Conservation (phyloP, 2,888 invertebrate species). For the Acronicta psi region DNA sequence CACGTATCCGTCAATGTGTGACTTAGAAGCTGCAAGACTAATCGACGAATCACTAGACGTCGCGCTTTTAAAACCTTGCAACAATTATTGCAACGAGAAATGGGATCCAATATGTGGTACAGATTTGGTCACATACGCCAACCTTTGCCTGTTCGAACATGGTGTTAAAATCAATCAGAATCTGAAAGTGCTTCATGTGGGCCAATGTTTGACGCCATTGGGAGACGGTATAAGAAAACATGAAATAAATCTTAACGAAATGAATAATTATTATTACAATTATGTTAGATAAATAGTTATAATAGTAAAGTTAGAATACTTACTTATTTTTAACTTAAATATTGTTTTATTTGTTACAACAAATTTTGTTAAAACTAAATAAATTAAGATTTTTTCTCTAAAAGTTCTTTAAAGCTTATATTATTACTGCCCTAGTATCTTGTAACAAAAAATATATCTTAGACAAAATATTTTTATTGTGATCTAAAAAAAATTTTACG, state of each 20-base stretch:
- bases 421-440: too few relatives aligned
- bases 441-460: too few relatives aligned
- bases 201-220: conserved; percentile 52
- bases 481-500: too few relatives aligned
- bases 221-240: conserved; percentile 32
- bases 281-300: conserved; percentile 1
- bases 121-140: conserved; percentile 53
- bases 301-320: too few relatives aligned
- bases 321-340: too few relatives aligned
- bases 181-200: conserved; percentile 45
- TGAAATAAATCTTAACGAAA: conserved; percentile 5
- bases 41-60: conserved; percentile 43
- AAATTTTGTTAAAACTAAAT: neutral
- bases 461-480: too few relatives aligned
- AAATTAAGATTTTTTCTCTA: too few relatives aligned
- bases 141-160: conserved; percentile 47
- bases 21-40: conserved; percentile 49
- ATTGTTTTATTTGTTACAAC: neutral
- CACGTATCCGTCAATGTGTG: conserved; percentile 52
- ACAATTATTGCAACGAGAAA: conserved; percentile 43
- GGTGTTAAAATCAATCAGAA: conserved; percentile 27
- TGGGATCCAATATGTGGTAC: conserved; percentile 58
- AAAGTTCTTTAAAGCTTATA: too few relatives aligned
- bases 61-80: conserved; percentile 47
- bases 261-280: conserved; percentile 6